Evolutionary conservation across 2,888 invertebrate species (phyloP), one percentile per base, ranked within the genome.

Genomic region (Leuctra nigra): DNA sequence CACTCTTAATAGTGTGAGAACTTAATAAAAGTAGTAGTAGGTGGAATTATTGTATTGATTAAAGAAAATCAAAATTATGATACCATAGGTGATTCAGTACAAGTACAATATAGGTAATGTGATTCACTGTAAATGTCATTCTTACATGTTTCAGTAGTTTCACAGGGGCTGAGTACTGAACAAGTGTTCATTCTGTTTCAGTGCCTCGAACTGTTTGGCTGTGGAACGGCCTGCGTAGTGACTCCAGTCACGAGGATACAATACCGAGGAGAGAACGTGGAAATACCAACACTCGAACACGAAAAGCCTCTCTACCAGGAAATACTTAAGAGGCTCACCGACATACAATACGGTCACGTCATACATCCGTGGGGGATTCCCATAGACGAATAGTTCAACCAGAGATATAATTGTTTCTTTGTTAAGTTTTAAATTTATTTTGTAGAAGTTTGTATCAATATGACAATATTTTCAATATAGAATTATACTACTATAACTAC

Each of bases 201-300:
- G 96, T 72, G 99, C 63, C 71, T 94, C 64, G 99, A 99, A 75
- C 79, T 98, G 72, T 99, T 99, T 72, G 99, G 98, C 57, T 83
- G 94, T n/a, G 99, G 99, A 56, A 99, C 99, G 22, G 99, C 99
- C 0, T 93, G 93, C 65, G 80, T 96, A 48, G 89, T 99, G 16
- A 91, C 91, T 66, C 98, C 99, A 0, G 84, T 99, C 59, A 80
- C 87, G 56, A 35, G 18, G 33, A 50, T 50, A 2, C 20, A 50
- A 20, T 98, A 89, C 72, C 67, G 86, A 64, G 87, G 83, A 3
- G 74, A 79, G 53, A 72, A 79, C 55, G 75, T 88, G 25, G 68
- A 77, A 53, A 80, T 92, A 62, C 91, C 91, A 53, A 91, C 91
- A 16, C 76, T 83, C 64, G 79, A 84, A 64, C 82, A 87, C 64